phyloP scores from a whole-genome alignment of 2,888 invertebrate species.

The Chymomyza procnemis region DNA sequence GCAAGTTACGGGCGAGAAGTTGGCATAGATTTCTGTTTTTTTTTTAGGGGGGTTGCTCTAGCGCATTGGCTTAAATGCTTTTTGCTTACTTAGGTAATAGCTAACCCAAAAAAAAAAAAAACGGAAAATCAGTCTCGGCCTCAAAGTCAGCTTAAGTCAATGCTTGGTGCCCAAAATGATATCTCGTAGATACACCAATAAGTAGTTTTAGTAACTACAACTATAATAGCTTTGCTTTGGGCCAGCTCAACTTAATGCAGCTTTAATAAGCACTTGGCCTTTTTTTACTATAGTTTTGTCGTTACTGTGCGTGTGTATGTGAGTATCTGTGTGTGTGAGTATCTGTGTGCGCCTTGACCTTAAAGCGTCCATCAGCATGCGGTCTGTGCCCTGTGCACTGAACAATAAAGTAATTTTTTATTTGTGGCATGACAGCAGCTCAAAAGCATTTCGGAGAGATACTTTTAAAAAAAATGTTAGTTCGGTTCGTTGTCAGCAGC shows the following conservation, averaged over 20 bases:
- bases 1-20: not conserved
- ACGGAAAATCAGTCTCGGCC: not conserved
- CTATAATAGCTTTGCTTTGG: not conserved
- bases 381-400: not conserved
- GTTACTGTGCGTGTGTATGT: not conserved
- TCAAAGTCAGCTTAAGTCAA: not conserved
- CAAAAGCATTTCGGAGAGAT: not conserved
- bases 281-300: not conserved
- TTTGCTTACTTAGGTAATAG: not conserved
- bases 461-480: slow-evolving; percentile 1
- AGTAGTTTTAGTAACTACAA: not conserved
- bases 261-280: not conserved
- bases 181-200: not conserved
- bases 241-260: not conserved
- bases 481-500: not conserved
- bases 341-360: not conserved
- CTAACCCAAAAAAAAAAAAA: not conserved
- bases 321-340: not conserved
- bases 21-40: not conserved
- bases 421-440: slow-evolving; percentile 1
- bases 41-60: not conserved
- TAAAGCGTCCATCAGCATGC: not conserved
- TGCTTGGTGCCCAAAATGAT: not conserved
- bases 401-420: not conserved
- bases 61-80: not conserved